Evolutionary conservation across 2,888 invertebrate species (phyloP).

Genomic region (Bruchidius siliquastri): DNA sequence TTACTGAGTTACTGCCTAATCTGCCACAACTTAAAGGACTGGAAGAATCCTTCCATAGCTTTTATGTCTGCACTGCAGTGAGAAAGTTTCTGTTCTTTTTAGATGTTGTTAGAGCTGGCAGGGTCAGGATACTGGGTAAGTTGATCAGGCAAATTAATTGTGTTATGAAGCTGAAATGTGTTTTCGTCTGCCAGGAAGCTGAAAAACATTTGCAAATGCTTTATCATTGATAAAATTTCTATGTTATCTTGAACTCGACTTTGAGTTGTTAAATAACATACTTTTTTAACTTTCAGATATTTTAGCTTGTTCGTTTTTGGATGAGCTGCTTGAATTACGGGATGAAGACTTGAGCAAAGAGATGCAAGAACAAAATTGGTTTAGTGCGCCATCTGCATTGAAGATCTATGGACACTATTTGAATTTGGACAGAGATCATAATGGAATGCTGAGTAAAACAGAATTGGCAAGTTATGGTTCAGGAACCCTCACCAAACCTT

Average conservation of each 20-base stretch:
- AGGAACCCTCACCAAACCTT: conserved; percentile 85
- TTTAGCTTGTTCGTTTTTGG: conserved; percentile 84
- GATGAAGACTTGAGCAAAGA: conserved; percentile 60
- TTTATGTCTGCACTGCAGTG: conserved; percentile 94
- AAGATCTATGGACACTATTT: conserved; percentile 92
- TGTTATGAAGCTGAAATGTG: too few species aligned
- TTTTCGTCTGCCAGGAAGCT: too few species aligned
- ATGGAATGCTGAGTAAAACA: conserved; percentile 90
- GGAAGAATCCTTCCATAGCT: conserved; percentile 90
- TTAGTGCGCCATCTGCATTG: conserved; percentile 82
- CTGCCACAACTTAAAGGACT: conserved; percentile 84
- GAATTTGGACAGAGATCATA: conserved; percentile 89
- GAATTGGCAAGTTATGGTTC: conserved; percentile 87
- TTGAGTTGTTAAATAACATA: background rate
- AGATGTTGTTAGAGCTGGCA: conserved; percentile 81
- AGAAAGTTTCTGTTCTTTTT: conserved; percentile 95
- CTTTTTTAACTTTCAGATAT: conserved; percentile 52
- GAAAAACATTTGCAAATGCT: too few species aligned
- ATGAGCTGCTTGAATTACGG: conserved; percentile 75
- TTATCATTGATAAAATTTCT: too few species aligned
- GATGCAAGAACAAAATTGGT: conserved; percentile 88
- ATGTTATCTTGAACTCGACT: too few species aligned
- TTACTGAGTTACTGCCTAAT: conserved; percentile 88
- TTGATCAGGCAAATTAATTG: background rate
- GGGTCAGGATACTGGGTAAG: conserved; percentile 73